Evolutionary conservation across 2,797 vertebrate species (phyloP).

Genomic region (Micromesistius poutassou): DNA sequence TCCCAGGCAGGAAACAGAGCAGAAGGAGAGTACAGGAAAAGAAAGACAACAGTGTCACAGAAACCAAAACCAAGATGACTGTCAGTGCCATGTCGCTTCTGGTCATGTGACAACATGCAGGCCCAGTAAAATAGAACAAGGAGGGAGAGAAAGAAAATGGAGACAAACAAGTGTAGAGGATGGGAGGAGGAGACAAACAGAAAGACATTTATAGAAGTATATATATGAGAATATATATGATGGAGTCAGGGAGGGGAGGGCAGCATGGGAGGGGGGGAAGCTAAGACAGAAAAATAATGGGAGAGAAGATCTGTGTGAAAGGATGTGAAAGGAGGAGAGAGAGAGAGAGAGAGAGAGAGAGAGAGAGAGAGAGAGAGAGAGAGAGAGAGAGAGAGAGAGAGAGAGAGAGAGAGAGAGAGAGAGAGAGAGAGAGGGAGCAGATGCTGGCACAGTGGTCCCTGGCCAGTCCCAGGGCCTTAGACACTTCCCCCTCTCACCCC

Average conservation of each 20-base stretch:
- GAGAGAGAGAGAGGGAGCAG: conserved; percentile 45
- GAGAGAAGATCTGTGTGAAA: not conserved
- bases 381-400: conserved; percentile 8
- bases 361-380: not conserved
- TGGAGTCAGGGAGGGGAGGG: no score
- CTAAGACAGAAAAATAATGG: not conserved
- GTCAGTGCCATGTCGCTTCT: conserved; percentile 20
- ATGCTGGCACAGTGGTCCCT: conserved; percentile 67
- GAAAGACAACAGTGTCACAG: conserved; percentile 26
- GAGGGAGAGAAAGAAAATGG: conserved; percentile 2
- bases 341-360: not conserved
- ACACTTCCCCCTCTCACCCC: conserved; percentile 45
- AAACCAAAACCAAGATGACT: conserved; percentile 28
- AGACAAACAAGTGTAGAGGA: no score
- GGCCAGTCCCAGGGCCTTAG: conserved; percentile 51
- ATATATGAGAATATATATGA: no score
- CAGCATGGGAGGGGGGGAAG: not conserved
- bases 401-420: no score
- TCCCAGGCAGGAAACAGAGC: conserved; percentile 29
- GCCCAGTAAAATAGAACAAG: conserved; percentile 3
- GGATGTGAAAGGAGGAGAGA: not conserved
- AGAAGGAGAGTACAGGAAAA: conserved; percentile 21
- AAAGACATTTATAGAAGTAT: no score
- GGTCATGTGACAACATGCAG: conserved; percentile 33
- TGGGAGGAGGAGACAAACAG: no score